Percentiles rank a stretch among this genome's conserved stretches.
These are phyloP conservation scores for Leptinotarsa rubiginosa DNA, from an alignment of 2,888 invertebrate genomes.

Conservation along the genomic window DNA sequence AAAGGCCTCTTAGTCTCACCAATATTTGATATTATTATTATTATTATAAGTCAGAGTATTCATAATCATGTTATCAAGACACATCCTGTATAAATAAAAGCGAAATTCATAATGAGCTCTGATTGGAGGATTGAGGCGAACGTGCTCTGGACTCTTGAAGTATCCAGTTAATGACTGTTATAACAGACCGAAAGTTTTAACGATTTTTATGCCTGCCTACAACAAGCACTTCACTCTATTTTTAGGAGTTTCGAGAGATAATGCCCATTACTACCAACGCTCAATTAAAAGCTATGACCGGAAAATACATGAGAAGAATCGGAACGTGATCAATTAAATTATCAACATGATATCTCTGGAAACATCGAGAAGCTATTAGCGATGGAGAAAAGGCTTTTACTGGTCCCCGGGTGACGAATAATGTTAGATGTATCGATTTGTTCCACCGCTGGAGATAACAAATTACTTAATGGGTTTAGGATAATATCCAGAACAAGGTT, in stretches of 20 bases:
- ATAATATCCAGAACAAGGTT: neutral
- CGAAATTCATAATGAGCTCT: neutral
- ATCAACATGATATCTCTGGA: constrained; percentile 26
- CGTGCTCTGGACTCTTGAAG: neutral
- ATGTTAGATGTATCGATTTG: constrained; percentile 34
- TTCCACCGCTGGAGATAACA: constrained; percentile 20
- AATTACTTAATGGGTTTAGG: constrained; percentile 11
- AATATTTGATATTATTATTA: no score
- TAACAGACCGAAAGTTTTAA: neutral
- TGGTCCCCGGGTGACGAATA: constrained; percentile 4
- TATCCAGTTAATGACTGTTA: neutral
- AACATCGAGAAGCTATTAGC: constrained; percentile 31
- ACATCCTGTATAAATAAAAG: no score
- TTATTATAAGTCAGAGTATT: no score
- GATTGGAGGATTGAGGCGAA: neutral
- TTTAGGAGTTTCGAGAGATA: neutral
- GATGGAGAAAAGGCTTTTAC: constrained; percentile 33
- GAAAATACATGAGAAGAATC: constrained; percentile 10
- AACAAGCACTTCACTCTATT: neutral
- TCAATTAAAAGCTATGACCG: neutral
- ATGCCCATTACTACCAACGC: neutral
- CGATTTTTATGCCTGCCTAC: neutral
- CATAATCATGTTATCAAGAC: no score
- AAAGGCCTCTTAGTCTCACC: no score
- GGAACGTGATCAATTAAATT: constrained; percentile 24